Evolutionary conservation across 2,113 vertebrate genomes (phyloP).

Genomic region (Zosterops lateralis): DNA sequence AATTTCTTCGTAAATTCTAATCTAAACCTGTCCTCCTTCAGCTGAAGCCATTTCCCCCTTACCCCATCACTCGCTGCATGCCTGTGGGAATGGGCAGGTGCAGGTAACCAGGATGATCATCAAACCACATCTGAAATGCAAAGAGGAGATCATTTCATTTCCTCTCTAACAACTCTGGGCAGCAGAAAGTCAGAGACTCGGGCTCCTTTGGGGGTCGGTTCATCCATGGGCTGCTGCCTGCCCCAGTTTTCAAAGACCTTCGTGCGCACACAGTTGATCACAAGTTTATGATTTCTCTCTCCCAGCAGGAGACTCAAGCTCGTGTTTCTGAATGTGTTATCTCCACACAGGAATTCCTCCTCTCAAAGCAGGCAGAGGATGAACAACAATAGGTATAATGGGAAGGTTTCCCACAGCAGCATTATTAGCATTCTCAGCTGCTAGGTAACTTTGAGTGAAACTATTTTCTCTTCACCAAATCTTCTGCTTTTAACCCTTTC

Average conservation of each 20-base stretch:
- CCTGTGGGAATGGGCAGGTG: background rate
- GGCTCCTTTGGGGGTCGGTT: background rate
- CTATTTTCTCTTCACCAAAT: background rate
- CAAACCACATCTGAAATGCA: background rate
- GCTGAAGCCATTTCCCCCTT: background rate
- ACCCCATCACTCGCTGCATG: rapidly evolving
- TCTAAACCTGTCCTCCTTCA: background rate
- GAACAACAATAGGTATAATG: background rate
- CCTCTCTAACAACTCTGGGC: rapidly evolving
- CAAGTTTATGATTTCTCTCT: background rate
- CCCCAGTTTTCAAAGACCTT: background rate
- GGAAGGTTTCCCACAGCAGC: background rate
- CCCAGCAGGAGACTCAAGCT: background rate
- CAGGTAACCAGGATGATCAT: too few relatives aligned
- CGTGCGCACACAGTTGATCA: background rate
- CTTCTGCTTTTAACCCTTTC: background rate
- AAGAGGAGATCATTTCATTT: background rate
- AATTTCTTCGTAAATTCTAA: background rate
- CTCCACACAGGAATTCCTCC: background rate
- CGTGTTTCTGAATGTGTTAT: background rate
- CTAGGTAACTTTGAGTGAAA: background rate
- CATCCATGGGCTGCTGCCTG: background rate
- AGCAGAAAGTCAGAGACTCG: background rate
- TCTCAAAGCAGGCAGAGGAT: background rate
- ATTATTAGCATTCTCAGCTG: background rate